Evolutionary conservation across 2,797 vertebrate genomes (phyloP).

Genomic region (Mycteria americana): DNA sequence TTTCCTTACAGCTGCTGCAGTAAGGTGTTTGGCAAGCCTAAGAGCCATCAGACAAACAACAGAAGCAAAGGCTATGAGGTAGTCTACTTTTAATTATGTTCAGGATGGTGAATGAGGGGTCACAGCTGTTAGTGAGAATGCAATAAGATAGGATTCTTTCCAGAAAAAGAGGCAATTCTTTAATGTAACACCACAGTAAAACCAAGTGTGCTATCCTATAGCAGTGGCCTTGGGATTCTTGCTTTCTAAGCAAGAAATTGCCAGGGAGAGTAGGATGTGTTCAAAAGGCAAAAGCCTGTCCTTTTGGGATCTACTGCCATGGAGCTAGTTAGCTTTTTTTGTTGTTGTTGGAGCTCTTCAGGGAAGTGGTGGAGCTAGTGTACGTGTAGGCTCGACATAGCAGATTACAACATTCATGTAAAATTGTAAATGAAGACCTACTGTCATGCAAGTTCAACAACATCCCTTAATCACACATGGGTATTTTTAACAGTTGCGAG

Average conservation of each 20-base stretch:
- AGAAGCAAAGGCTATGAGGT: background rate
- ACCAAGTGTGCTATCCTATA: too few species aligned
- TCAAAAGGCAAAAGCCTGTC: background rate
- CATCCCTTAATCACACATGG: rapidly evolving
- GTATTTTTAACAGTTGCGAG: background rate
- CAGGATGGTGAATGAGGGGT: background rate
- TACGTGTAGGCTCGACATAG: rapidly evolving
- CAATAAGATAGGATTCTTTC: rapidly evolving
- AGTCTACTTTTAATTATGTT: rapidly evolving
- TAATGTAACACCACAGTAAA: rapidly evolving
- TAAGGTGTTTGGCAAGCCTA: background rate
- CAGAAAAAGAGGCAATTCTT: background rate
- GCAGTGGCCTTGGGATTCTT: background rate
- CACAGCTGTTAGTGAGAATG: background rate
- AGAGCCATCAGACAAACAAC: background rate
- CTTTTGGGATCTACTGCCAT: rapidly evolving
- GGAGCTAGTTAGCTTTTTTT: too few species aligned
- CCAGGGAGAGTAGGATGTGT: rapidly evolving
- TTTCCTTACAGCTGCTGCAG: background rate
- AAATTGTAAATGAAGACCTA: too few species aligned
- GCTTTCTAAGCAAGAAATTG: too few species aligned
- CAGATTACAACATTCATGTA: rapidly evolving
- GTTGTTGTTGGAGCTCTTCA: background rate
- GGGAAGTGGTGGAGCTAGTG: rapidly evolving
- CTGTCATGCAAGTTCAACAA: background rate